Evolutionary conservation across 2,797 vertebrate genomes (phyloP).

Genomic region (Coendou prehensilis): DNA sequence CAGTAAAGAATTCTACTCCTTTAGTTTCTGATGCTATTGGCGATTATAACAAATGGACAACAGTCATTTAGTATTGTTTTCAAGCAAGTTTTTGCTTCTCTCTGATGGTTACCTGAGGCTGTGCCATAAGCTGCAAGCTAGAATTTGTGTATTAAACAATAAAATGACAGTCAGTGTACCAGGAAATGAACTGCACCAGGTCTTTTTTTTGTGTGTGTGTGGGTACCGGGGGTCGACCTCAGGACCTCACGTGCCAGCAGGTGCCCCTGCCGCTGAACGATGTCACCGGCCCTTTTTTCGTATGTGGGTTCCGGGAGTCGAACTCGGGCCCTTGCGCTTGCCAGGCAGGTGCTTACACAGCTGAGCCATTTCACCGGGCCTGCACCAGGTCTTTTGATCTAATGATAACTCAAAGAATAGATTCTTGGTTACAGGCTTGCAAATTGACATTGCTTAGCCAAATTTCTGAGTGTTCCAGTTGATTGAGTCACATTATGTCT

Average conservation of each 20-base stretch:
- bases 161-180: not conserved
- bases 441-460: not conserved
- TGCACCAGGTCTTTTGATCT: not conserved
- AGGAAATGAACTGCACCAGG: not conserved
- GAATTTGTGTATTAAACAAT: not conserved
- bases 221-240: no score
- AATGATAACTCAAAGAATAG: not conserved
- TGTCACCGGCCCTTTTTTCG: no score
- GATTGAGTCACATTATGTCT: not conserved
- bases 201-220: not conserved
- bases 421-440: not conserved
- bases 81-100: slow-evolving; percentile 31
- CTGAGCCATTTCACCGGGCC: no score
- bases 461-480: not conserved
- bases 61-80: not conserved
- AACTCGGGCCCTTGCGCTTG: no score
- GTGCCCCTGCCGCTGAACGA: no score
- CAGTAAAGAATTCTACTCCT: not conserved
- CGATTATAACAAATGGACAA: not conserved
- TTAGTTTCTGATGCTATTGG: not conserved
- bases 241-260: no score
- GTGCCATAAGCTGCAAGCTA: not conserved
- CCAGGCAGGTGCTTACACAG: no score
- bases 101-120: not conserved
- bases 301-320: no score